Conservation (phyloP, 2,797 vertebrate species). For the Lophius americanus region DNA sequence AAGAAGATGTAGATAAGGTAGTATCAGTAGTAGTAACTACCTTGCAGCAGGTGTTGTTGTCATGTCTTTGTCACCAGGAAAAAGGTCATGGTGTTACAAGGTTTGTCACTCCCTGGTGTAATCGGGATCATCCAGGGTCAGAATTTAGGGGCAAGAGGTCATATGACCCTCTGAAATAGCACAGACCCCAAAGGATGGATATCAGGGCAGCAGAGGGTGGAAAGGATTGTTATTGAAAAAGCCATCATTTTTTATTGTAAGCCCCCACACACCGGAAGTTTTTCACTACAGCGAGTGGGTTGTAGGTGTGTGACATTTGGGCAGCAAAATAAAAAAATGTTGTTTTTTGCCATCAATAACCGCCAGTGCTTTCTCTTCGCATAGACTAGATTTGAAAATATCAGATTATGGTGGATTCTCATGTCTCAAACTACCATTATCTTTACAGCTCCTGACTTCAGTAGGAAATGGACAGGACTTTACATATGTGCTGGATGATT, state of each 20-base stretch:
- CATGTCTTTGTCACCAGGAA: slow-evolving; percentile 14
- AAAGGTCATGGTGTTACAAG: slow-evolving; percentile 40
- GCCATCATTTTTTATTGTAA: slow-evolving; percentile 63
- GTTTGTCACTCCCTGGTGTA: slow-evolving; percentile 57
- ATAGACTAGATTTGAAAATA: slow-evolving; percentile 25
- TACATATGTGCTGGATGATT: slow-evolving; percentile 20
- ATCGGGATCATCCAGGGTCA: slow-evolving; percentile 12
- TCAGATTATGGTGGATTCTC: slow-evolving; percentile 50
- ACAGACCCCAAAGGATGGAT: slow-evolving; percentile 34
- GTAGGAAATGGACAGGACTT: slow-evolving; percentile 40
- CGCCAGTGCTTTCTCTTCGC: slow-evolving; percentile 6
- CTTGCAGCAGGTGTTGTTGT: slow-evolving; percentile 4
- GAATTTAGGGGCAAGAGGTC: slow-evolving; percentile 66
- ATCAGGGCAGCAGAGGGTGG: slow-evolving; percentile 26
- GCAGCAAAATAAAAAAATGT: slow-evolving; percentile 1
- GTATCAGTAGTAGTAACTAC: too few relatives aligned
- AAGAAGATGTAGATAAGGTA: too few relatives aligned
- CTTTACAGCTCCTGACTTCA: slow-evolving; percentile 54
- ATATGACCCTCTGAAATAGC: slow-evolving; percentile 39
- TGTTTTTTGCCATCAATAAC: slow-evolving; percentile 26
- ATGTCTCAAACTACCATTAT: slow-evolving; percentile 59
- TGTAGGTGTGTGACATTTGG: slow-evolving; percentile 21
- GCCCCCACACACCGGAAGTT: slow-evolving; percentile 47
- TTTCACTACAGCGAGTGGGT: slow-evolving; percentile 38
- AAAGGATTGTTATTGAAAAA: slow-evolving; percentile 52